Percentiles rank a stretch among this genome's conserved stretches.
Conservation (phyloP, 2,797 vertebrate genomes). For the Sciaenops ocellatus region DNA sequence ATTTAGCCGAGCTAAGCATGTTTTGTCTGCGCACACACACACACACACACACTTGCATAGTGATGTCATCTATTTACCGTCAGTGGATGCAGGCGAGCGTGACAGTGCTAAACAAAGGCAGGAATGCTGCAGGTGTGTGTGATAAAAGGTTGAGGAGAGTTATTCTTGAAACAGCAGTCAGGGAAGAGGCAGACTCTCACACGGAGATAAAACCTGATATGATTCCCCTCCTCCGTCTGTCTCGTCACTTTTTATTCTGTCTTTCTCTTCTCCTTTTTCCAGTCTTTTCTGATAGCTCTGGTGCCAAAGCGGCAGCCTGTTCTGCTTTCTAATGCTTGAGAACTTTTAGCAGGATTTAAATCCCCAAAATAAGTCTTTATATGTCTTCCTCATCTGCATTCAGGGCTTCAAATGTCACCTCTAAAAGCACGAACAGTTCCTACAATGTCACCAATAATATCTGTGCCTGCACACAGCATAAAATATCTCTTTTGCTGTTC, state of each 20-base stretch:
- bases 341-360: not conserved
- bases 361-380: not conserved
- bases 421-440: not conserved
- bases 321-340: slow-evolving; percentile 22
- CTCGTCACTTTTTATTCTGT: not conserved
- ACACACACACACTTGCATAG: slow-evolving; percentile 8
- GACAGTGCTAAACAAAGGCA: slow-evolving; percentile 51
- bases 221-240: not conserved
- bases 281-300: not conserved
- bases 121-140: slow-evolving; percentile 72
- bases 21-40: slow-evolving; percentile 47
- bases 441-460: not conserved
- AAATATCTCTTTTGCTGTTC: not conserved
- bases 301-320: not conserved
- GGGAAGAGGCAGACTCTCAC: not conserved
- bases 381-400: not conserved
- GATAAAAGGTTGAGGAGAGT: not conserved
- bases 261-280: slow-evolving; percentile 39
- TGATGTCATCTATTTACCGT: slow-evolving; percentile 70
- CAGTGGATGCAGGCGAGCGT: slow-evolving; percentile 37
- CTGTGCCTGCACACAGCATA: not conserved
- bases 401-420: not conserved
- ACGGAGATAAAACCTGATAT: slow-evolving; percentile 12
- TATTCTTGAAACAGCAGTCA: slow-evolving; percentile 6
- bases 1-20: slow-evolving; percentile 27